Conservation (phyloP, 1,140 invertebrate genomes). For the Periplaneta americana region DNA sequence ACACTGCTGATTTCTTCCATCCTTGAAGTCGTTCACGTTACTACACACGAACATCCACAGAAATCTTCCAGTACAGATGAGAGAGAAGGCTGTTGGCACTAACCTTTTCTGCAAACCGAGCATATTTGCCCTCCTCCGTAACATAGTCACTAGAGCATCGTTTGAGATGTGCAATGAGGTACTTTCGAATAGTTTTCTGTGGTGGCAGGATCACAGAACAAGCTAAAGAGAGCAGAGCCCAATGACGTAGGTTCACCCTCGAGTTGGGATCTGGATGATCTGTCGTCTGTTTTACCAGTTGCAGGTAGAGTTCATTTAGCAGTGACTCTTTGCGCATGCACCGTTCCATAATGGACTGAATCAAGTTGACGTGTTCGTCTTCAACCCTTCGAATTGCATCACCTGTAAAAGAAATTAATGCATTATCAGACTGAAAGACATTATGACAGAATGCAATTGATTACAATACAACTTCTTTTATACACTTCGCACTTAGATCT, state of each 20-base stretch:
- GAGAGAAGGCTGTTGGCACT: constrained; percentile 5
- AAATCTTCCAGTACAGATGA: neutral
- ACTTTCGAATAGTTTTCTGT: constrained; percentile 74
- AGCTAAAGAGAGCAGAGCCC: constrained; percentile 84
- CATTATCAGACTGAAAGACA: too few relatives aligned
- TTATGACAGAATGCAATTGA: too few relatives aligned
- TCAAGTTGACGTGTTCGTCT: constrained; percentile 81
- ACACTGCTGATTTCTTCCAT: too few relatives aligned
- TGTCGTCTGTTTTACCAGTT: constrained; percentile 91
- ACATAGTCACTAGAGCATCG: constrained; percentile 83
- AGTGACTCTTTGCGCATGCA: constrained; percentile 85
- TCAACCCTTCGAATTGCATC: constrained; percentile 59
- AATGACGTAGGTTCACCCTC: constrained; percentile 80
- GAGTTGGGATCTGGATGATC: constrained; percentile 89
- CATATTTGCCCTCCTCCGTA: constrained; percentile 91
- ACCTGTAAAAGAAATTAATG: constrained; percentile 23
- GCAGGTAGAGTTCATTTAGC: constrained; percentile 86
- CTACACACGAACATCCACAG: too few relatives aligned
- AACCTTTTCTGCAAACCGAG: constrained; percentile 88
- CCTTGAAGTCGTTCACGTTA: too few relatives aligned
- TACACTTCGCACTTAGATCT: too few relatives aligned
- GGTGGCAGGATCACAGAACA: constrained; percentile 84
- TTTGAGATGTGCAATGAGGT: constrained; percentile 86
- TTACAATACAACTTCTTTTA: too few relatives aligned
- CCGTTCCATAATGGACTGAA: constrained; percentile 83